A percentile compares a stretch with the other conserved stretches of the same genome.
Conservation (phyloP, 2,797 vertebrate genomes). For the Hipposideros larvatus region DNA sequence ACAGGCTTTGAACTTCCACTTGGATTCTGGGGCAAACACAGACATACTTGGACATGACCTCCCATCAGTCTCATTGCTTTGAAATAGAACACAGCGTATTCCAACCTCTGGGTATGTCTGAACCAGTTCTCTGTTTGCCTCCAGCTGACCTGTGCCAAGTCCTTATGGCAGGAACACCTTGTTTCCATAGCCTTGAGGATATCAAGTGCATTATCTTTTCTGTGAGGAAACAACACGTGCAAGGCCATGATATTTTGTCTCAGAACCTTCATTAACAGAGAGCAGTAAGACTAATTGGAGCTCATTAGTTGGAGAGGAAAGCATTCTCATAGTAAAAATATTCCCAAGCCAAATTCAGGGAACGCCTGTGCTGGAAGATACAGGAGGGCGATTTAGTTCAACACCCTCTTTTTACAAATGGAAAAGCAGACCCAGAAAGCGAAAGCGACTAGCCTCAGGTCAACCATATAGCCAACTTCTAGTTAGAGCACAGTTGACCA, state of each 20-base stretch:
- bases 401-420: not conserved
- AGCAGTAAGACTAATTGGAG: not conserved
- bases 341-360: conserved; percentile 12
- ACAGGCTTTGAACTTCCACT: not conserved
- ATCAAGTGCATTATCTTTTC: not conserved
- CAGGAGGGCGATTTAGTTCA: not conserved
- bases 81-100: not conserved
- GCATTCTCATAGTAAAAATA: not conserved
- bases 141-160: not conserved
- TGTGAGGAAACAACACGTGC: not conserved
- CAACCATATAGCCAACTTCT: not conserved
- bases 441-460: not conserved
- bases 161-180: not conserved
- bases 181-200: conserved; percentile 1
- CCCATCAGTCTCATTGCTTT: not conserved
- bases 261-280: not conserved
- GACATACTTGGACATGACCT: not conserved
- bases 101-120: too few species aligned
- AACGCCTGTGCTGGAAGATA: not conserved
- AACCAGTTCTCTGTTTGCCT: not conserved
- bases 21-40: not conserved
- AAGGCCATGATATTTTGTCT: not conserved
- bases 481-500: not conserved
- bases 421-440: not conserved
- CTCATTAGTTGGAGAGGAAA: conserved; percentile 24